Evolutionary conservation across 2,113 vertebrate species (phyloP), one percentile per base, ranked within the genome.

Genomic region (Arizona elegans): DNA sequence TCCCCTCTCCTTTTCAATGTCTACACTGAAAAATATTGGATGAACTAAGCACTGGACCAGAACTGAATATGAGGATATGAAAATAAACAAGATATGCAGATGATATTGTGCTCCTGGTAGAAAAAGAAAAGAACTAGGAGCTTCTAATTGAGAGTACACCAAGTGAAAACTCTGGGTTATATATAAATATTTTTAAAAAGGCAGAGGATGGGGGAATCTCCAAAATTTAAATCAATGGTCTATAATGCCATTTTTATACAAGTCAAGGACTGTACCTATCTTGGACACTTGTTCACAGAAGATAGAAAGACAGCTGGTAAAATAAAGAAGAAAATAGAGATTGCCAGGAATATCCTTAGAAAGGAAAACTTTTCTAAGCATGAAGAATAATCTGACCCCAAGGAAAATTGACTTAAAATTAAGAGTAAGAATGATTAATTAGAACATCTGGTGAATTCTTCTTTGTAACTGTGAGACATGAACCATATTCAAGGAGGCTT

Each of bases 151-250:
- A 75, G 70, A 75, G 8, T 65, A n/a, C 29, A 38, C 6, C n/a
- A 75, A 33, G 15, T 19, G 70, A 75, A 33, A 75, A 75, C 6
- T 75, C 7, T 75, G 65, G n/a, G 13, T 33, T 5, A 75, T 75
- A 17, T 33, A 33, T 75, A 75, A 17, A 33, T 75, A 75, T 75
- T 38, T 33, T 17, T 19, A 8, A 8, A 38, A 75, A 75, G 1
- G 3, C 5, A 0, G 5, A 11, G 0, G 0, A 2, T 10, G 0
- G 1, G 15, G 17, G 17, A 33, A 75, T 75, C n/a, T 38, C n/a
- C 15, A 33, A 75, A 33, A 75, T 33, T 75, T 33, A 75, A 75
- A 75, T 33, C 29, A 33, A 33, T 33, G 13, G n/a, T 33, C 65
- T 75, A 75, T 75, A 15, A 75, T 75, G 65, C 29, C 13, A 75